phyloP scores from a whole-genome alignment of 1,140 invertebrate species.

The Rhagoletis pomonella region DNA sequence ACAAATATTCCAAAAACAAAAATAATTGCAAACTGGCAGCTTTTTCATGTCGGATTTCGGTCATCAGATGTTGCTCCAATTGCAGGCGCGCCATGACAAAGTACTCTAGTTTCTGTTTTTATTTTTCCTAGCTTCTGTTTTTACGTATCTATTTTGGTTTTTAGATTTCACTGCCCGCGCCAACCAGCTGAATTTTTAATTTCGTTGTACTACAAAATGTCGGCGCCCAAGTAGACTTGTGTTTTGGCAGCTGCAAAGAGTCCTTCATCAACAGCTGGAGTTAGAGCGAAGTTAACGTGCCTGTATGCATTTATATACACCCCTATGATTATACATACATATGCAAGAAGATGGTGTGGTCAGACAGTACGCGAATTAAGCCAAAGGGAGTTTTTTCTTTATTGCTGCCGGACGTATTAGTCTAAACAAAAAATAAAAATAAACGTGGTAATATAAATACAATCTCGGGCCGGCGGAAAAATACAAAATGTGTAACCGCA shows the following conservation, averaged over 20 bases:
- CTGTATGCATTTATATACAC: no score
- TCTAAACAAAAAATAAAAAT: no score
- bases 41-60: conserved; percentile 44
- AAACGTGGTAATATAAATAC: no score
- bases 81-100: background rate
- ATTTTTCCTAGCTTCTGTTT: background rate
- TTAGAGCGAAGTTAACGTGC: background rate
- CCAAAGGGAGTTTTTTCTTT: no score
- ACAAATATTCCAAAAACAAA: conserved; percentile 13
- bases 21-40: conserved; percentile 13
- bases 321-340: background rate
- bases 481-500: no score
- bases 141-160: no score
- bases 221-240: conserved; percentile 7
- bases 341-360: background rate
- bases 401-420: no score
- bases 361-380: background rate
- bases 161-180: background rate
- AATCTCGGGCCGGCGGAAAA: no score
- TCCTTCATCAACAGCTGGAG: conserved; percentile 10
- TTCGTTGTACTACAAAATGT: conserved; percentile 35
- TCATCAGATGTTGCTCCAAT: conserved; percentile 48
- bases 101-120: background rate
- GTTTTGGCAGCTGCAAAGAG: conserved; percentile 26
- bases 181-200: conserved; percentile 27